Evolutionary conservation across 35 echinoderm and acorn worm genomes (phyloP).

Genomic region (Patiria miniata): DNA sequence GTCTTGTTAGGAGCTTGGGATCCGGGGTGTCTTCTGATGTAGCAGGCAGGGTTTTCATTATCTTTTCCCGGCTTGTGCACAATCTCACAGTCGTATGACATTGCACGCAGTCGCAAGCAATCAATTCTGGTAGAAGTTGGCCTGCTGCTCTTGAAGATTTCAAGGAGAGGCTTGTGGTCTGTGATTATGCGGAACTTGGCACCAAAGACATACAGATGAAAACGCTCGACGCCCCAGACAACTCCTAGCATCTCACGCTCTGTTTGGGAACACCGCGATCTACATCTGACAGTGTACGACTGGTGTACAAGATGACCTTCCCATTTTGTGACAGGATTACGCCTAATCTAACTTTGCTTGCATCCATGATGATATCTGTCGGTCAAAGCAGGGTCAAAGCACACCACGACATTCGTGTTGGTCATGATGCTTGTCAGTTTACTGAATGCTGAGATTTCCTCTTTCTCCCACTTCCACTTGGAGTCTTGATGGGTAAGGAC

Average conservation of each 20-base stretch:
- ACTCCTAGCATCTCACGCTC: slow-evolving; percentile 49
- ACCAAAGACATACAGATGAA: slow-evolving; percentile 63
- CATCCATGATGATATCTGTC: slow-evolving; percentile 58
- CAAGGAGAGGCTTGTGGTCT: too few species aligned
- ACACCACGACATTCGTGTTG: slow-evolving; percentile 44
- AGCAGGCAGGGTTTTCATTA: slow-evolving; percentile 34
- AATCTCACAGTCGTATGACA: too few species aligned
- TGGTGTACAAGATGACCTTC: slow-evolving; percentile 37
- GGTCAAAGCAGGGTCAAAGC: slow-evolving; percentile 42
- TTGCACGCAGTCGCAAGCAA: slow-evolving; percentile 20
- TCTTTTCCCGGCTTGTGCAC: too few species aligned
- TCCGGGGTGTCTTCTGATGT: slow-evolving; percentile 10
- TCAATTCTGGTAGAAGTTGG: slow-evolving; percentile 61
- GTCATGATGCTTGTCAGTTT: slow-evolving; percentile 37
- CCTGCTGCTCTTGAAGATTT: too few species aligned
- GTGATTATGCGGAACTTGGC: slow-evolving; percentile 23
- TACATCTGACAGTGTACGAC: too few species aligned
- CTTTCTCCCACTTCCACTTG: too few species aligned
- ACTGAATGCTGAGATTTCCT: too few species aligned
- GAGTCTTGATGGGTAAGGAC: too few species aligned
- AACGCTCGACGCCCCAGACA: slow-evolving; percentile 46
- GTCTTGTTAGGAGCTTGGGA: neutral
- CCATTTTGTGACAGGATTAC: slow-evolving; percentile 47
- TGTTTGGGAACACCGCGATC: slow-evolving; percentile 47
- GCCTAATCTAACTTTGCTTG: slow-evolving; percentile 43